Evolutionary conservation across 2,888 invertebrate species (phyloP).

Genomic region (Lochmaea capreae): DNA sequence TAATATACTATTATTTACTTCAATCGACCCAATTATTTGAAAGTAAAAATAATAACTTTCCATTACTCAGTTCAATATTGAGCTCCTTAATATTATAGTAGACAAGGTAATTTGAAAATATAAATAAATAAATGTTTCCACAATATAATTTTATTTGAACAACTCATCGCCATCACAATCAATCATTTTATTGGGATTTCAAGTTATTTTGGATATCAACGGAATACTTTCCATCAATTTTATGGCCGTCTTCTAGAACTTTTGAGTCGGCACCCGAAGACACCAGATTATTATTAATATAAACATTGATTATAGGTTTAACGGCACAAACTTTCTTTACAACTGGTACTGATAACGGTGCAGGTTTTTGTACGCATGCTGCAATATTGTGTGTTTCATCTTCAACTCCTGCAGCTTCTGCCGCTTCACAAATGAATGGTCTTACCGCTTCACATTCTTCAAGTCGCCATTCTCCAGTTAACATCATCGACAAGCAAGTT

Average conservation of each 20-base stretch:
- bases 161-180: no score
- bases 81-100: no score
- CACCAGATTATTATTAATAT: constrained; percentile 23
- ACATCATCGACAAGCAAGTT: constrained; percentile 1
- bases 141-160: no score
- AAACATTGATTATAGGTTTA: constrained; percentile 21
- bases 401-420: not conserved
- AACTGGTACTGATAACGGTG: not conserved
- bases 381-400: not conserved
- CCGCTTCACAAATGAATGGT: constrained; percentile 13
- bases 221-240: not conserved
- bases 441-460: not conserved
- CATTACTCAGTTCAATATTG: no score
- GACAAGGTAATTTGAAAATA: no score
- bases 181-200: not conserved
- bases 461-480: not conserved
- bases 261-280: not conserved
- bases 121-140: no score
- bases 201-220: constrained; percentile 19
- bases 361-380: not conserved
- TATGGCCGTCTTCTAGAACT: not conserved
- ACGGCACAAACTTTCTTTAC: constrained; percentile 9
- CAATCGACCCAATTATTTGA: no score
- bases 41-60: no score
- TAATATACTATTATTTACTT: no score